Conservation (phyloP, 2,797 vertebrate genomes). For the Mus caroli region DNA sequence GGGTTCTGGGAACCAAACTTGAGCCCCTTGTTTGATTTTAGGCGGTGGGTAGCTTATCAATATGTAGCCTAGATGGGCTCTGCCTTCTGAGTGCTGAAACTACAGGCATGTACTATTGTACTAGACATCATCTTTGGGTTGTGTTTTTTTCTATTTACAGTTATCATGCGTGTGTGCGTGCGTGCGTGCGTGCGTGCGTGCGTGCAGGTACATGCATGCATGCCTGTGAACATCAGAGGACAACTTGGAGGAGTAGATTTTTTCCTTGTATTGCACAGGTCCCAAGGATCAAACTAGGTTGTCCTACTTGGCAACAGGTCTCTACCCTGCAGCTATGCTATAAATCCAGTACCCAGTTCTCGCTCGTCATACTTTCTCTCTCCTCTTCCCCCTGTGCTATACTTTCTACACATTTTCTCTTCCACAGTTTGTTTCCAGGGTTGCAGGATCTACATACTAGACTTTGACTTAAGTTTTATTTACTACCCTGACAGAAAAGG, state of each 20-base stretch:
- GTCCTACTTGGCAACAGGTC: not conserved
- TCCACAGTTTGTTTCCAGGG: not conserved
- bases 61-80: not conserved
- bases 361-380: no score
- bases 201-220: not conserved
- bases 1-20: not conserved
- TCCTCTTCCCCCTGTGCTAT: not conserved
- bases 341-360: not conserved
- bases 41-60: not conserved
- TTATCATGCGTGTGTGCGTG: no score
- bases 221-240: not conserved
- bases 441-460: not conserved
- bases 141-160: not conserved
- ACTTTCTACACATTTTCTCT: not conserved
- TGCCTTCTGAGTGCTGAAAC: not conserved
- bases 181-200: no score
- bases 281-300: not conserved
- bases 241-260: not conserved
- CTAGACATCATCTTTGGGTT: not conserved
- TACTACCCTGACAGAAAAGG: not conserved
- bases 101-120: not conserved
- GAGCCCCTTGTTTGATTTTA: not conserved
- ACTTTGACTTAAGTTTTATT: conserved; percentile 11
- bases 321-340: not conserved
- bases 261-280: not conserved